Evolutionary conservation across 2,113 vertebrate species (phyloP).

Genomic region (Salminus brasiliensis): DNA sequence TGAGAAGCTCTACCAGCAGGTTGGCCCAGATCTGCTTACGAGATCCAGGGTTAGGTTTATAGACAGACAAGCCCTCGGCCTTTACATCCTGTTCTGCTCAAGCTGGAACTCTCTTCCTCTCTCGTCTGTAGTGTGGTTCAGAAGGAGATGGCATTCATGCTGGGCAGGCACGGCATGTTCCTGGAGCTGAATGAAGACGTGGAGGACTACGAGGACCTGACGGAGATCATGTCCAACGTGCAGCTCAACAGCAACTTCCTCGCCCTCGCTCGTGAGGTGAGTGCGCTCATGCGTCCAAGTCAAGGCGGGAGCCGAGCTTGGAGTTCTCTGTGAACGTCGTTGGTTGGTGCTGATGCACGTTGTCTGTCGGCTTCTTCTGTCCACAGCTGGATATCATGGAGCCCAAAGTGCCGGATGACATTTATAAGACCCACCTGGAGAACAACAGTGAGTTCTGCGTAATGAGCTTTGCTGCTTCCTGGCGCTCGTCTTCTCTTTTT

Average conservation of each 20-base stretch:
- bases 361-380: neutral
- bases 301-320: too few relatives aligned
- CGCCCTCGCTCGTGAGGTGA: slow-evolving; percentile 93
- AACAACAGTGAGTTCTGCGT: slow-evolving; percentile 90
- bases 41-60: too few relatives aligned
- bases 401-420: slow-evolving; percentile 97
- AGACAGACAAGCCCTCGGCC: too few relatives aligned
- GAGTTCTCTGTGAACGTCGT: neutral
- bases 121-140: slow-evolving; percentile 86
- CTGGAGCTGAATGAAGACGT: slow-evolving; percentile 96
- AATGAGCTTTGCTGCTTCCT: neutral
- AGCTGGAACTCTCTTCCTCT: too few relatives aligned
- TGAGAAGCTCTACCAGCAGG: too few relatives aligned
- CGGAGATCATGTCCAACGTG: slow-evolving; percentile 99
- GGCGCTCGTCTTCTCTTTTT: too few relatives aligned
- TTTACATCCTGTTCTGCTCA: too few relatives aligned
- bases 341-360: neutral
- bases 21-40: too few relatives aligned
- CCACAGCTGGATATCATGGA: slow-evolving; percentile 97
- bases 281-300: neutral
- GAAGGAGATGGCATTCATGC: slow-evolving; percentile 99
- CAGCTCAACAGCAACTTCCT: slow-evolving; percentile 99
- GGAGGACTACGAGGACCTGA: slow-evolving; percentile 95
- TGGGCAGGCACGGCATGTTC: slow-evolving; percentile 95
- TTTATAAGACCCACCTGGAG: slow-evolving; percentile 98